A percentile compares a stretch with the other conserved stretches of the same genome.
These are phyloP conservation scores for Mus spicilegus DNA, from an alignment of 2,113 vertebrate species.

Conservation along the genomic window DNA sequence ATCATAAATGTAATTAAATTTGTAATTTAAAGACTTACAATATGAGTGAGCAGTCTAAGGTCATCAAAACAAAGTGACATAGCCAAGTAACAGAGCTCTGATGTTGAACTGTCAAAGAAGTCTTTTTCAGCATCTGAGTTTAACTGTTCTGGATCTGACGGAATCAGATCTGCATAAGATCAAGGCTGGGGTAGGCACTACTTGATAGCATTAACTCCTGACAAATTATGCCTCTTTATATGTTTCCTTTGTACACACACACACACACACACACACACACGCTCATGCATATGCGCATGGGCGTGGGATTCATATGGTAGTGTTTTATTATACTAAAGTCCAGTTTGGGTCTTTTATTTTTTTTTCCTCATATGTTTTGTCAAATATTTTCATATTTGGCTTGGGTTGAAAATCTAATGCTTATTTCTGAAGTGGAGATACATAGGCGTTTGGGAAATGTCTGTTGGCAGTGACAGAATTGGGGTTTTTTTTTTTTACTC, in stretches of 20 bases:
- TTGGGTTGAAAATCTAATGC: conserved; percentile 18
- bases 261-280: too few relatives aligned
- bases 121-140: conserved; percentile 62
- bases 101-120: conserved; percentile 60
- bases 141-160: conserved; percentile 53
- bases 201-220: conserved; percentile 44
- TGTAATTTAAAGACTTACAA: conserved; percentile 40
- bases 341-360: not conserved
- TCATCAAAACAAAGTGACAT: conserved; percentile 32
- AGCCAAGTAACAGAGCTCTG: conserved; percentile 30
- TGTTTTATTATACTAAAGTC: not conserved
- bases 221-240: conserved; percentile 31
- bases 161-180: not conserved
- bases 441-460: not conserved
- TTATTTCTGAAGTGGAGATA: conserved; percentile 37
- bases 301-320: not conserved
- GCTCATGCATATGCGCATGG: not conserved
- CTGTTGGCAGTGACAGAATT: not conserved
- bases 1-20: not conserved
- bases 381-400: not conserved
- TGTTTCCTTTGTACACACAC: not conserved
- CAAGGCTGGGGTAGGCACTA: not conserved
- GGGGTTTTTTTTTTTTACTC: not conserved
- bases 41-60: not conserved
- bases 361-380: not conserved